Percentiles rank a stretch among this genome's conserved stretches.
Conservation (phyloP, 2,888 invertebrate species). For the Homarus gammarus region DNA sequence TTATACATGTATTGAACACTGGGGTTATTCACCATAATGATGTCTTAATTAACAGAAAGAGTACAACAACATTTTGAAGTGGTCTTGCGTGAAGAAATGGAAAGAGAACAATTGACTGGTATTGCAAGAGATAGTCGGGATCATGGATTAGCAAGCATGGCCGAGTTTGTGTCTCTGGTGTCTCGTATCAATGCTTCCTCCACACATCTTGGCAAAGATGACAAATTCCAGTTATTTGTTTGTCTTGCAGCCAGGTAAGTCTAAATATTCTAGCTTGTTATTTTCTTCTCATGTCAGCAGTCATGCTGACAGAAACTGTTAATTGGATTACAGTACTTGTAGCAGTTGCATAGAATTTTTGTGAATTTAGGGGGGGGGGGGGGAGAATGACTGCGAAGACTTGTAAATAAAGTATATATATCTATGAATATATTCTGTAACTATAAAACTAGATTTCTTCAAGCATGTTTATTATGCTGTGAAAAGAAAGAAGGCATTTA, state of each 20-base stretch:
- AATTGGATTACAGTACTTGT: too few species aligned
- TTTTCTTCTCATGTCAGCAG: too few species aligned
- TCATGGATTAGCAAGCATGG: conserved; percentile 85
- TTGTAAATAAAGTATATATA: too few species aligned
- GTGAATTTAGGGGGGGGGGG: too few species aligned
- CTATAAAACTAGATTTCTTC: too few species aligned
- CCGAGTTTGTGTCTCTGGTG: conserved; percentile 92
- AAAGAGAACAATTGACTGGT: conserved; percentile 78
- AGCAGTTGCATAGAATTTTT: too few species aligned
- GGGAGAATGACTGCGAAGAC: too few species aligned
- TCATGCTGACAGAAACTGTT: too few species aligned
- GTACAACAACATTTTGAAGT: conserved; percentile 79
- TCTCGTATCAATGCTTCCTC: conserved; percentile 92
- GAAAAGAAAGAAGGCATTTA: too few species aligned
- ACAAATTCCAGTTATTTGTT: conserved; percentile 97
- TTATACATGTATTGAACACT: too few species aligned
- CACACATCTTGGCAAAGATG: conserved; percentile 95
- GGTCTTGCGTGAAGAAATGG: conserved; percentile 78
- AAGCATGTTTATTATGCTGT: too few species aligned
- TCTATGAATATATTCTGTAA: too few species aligned
- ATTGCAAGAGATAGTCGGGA: conserved; percentile 77
- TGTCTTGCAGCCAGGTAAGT: conserved; percentile 93
- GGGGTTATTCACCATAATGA: not conserved
- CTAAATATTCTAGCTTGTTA: conserved; percentile 5
- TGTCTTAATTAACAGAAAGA: conserved; percentile 72